Evolutionary conservation across 1,140 invertebrate genomes (phyloP), one percentile per base, ranked within the genome.

Genomic region (Temnothorax longispinosus): DNA sequence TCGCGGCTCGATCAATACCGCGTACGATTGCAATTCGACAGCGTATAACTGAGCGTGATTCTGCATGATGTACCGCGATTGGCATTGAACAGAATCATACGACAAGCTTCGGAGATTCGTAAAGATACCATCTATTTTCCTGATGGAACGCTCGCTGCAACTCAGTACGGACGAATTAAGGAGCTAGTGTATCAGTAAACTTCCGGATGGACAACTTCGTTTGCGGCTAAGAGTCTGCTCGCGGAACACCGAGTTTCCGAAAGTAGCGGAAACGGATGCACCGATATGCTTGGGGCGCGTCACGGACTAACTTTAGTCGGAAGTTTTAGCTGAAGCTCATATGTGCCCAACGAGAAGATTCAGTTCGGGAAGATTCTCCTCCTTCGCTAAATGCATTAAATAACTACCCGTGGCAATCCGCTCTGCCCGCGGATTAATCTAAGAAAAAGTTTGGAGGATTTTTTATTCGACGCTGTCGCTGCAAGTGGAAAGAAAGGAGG

Each of bases 221-320:
- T 80, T 84, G 71, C 54, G 54, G 41, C 44, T 62, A 74, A 60
- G 41, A 82, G 54, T 84, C 27, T 35, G 72, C 41, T 74, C 69
- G 41, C 27, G 69, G 15, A 71, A 54, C 41, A 74, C 10, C 27
- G 27, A 47, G 54, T 84, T 75, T 32, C 58, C 27, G 21, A 60
- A 84, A 84, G 80, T 60, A 71, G n/a, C 38, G 6, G 64, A 71
- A 75, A 75, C 41, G 54, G 56, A 38, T 74, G 67, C 54, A 32
- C 35, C 3, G 35, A 71, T 54, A 15, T 18, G 50, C 64, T 15
- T 13, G n/a, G 8, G n/a, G 18, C 47, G 11, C 44, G 47, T 52
- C 13, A 32, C 27, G 32, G 21, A 15, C 13, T 60, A 84, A 84
- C 80, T 84, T 84, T 13, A 8, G 27, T 13, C 27, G 1, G 35